A percentile compares a stretch with the other conserved stretches of the same genome.
phyloP scores from a whole-genome alignment of 2,888 invertebrate species.

The Clivina fossor region DNA sequence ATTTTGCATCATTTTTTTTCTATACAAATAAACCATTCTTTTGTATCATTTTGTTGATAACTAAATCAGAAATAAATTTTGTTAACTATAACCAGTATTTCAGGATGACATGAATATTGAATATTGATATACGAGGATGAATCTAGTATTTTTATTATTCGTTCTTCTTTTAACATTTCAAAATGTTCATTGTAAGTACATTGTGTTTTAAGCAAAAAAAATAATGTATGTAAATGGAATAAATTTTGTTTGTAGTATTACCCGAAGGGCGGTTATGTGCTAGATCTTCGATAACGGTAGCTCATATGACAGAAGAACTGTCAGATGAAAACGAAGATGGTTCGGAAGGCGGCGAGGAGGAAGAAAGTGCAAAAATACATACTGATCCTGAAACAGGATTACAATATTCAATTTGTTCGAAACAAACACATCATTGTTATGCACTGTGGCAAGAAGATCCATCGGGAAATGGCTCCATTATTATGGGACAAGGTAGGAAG shows the following conservation, averaged over 20 bases:
- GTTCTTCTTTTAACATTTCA: constrained; percentile 13
- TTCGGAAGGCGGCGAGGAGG: constrained; percentile 17
- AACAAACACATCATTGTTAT: constrained; percentile 59
- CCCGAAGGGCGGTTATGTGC: constrained; percentile 17
- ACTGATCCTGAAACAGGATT: constrained; percentile 19
- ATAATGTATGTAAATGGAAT: neutral
- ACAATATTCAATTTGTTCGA: constrained; percentile 23
- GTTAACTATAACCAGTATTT: constrained; percentile 5
- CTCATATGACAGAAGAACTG: constrained; percentile 25
- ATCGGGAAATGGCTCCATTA: constrained; percentile 61
- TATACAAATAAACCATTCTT: constrained; percentile 11
- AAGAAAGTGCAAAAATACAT: constrained; percentile 7
- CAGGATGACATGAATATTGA: constrained; percentile 22
- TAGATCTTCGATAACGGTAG: constrained; percentile 27
- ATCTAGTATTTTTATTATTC: constrained; percentile 12
- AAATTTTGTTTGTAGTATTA: constrained; percentile 1
- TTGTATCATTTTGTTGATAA: constrained; percentile 2
- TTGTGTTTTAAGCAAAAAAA: constrained; percentile 5
- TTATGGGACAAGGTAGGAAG: constrained; percentile 70
- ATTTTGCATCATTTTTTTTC: neutral
- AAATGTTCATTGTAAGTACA: constrained; percentile 25
- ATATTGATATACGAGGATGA: constrained; percentile 15
- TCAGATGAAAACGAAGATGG: constrained; percentile 30
- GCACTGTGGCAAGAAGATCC: constrained; percentile 69
- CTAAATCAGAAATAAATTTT: neutral